Evolutionary conservation across 2,888 invertebrate species (phyloP).

Genomic region (Helicoverpa assulta): DNA sequence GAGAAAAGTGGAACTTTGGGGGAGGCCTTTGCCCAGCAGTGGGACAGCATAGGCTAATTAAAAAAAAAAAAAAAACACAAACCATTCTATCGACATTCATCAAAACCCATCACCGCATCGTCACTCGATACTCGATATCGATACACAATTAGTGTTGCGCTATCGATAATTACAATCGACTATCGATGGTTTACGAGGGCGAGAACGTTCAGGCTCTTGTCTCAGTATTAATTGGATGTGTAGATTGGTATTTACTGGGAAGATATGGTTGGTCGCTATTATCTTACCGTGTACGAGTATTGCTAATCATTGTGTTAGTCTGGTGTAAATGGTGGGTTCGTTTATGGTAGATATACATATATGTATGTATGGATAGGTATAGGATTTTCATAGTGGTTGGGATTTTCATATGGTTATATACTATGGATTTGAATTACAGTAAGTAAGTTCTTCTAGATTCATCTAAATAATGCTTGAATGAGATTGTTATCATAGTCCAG

Average conservation of each 20-base stretch:
- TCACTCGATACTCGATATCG: slow-evolving; percentile 73
- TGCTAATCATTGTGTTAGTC: slow-evolving; percentile 55
- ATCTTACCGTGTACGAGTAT: slow-evolving; percentile 45
- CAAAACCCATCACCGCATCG: slow-evolving; percentile 65
- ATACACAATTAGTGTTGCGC: slow-evolving; percentile 80
- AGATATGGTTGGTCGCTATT: slow-evolving; percentile 56
- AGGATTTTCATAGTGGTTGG: not conserved
- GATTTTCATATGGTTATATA: not conserved
- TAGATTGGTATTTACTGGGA: slow-evolving; percentile 64
- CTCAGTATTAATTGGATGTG: slow-evolving; percentile 66
- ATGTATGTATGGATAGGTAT: slow-evolving; percentile 3
- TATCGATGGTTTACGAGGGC: slow-evolving; percentile 65
- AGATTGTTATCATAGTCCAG: no score
- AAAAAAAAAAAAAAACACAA: no score
- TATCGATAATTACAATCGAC: slow-evolving; percentile 87
- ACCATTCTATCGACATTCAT: slow-evolving; percentile 53
- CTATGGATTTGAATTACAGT: no score
- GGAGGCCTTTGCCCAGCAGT: no score
- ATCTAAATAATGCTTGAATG: no score
- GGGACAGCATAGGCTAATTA: no score
- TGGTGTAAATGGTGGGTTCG: slow-evolving; percentile 25
- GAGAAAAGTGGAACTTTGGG: no score
- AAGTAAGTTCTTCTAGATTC: no score
- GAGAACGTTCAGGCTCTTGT: slow-evolving; percentile 61
- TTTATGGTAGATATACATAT: no score